Conservation (phyloP, 2,113 vertebrate species). For the Labeo catla region DNA sequence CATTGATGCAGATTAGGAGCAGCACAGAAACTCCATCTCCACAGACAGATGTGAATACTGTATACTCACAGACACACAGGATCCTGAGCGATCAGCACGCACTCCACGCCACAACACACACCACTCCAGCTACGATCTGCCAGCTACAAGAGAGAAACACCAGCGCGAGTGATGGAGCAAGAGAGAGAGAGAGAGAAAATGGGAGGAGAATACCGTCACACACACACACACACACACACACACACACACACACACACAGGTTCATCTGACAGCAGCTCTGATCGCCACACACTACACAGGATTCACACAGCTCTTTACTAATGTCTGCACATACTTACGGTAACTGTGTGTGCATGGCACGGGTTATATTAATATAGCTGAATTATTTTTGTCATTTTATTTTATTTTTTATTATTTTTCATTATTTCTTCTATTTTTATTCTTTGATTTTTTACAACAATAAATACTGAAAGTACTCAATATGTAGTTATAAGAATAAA, state of each 20-base stretch:
- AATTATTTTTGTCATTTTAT: no score
- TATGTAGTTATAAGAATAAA: no score
- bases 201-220: not conserved
- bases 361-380: not conserved
- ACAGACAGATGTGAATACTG: not conserved
- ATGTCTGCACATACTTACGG: not conserved
- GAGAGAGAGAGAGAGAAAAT: not conserved
- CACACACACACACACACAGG: not conserved
- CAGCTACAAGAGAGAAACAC: not conserved
- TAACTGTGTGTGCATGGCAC: not conserved
- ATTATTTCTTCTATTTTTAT: no score
- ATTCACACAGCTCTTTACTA: not conserved
- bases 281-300: not conserved
- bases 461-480: no score
- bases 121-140: not conserved
- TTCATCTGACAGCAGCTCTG: not conserved
- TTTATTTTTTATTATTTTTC: no score
- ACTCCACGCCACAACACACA: not conserved
- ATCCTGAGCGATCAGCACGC: constrained; percentile 2
- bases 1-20: not conserved
- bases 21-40: not conserved
- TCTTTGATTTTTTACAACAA: no score
- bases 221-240: not conserved
- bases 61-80: not conserved
- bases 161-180: not conserved